Evolutionary conservation across 2,797 vertebrate genomes (phyloP).

Genomic region (Rousettus madagascariensis): DNA sequence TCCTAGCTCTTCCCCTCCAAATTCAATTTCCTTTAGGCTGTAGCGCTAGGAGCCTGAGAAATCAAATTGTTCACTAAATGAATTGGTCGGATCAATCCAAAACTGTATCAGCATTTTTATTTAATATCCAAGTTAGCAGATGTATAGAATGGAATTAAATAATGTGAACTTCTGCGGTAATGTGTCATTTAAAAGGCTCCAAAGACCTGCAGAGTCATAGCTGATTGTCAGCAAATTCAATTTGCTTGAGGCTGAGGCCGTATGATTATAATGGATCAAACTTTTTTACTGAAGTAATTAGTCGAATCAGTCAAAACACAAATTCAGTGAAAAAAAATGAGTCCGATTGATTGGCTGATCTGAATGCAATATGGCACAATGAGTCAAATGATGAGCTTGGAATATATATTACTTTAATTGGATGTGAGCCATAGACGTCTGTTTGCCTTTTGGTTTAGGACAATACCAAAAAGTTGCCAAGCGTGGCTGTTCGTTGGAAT

Average conservation of each 20-base stretch:
- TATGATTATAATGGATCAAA: constrained; percentile 27
- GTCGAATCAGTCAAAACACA: constrained; percentile 25
- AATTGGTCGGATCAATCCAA: constrained; percentile 8
- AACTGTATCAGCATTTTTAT: constrained; percentile 49
- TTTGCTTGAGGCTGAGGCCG: neutral
- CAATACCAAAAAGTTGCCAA: neutral
- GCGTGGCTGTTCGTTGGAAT: neutral
- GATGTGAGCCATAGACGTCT: neutral
- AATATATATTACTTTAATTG: neutral
- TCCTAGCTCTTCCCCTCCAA: neutral
- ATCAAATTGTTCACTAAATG: constrained; percentile 27
- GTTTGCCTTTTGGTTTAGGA: neutral
- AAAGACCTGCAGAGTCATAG: neutral
- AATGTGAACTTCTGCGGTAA: neutral
- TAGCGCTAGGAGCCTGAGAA: constrained; percentile 6
- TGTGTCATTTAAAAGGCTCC: constrained; percentile 15
- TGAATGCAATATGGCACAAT: neutral
- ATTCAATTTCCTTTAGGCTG: constrained; percentile 34
- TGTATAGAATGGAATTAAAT: neutral
- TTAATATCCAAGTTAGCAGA: constrained; percentile 31
- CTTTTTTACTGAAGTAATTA: neutral
- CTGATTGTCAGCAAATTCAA: neutral
- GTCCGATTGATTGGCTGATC: neutral
- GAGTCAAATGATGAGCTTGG: neutral
- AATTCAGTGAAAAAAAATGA: neutral